A percentile compares a stretch with the other conserved stretches of the same genome.
These are phyloP conservation scores for Circaetus gallicus DNA, from an alignment of 2,113 vertebrate species.

Conservation along the genomic window DNA sequence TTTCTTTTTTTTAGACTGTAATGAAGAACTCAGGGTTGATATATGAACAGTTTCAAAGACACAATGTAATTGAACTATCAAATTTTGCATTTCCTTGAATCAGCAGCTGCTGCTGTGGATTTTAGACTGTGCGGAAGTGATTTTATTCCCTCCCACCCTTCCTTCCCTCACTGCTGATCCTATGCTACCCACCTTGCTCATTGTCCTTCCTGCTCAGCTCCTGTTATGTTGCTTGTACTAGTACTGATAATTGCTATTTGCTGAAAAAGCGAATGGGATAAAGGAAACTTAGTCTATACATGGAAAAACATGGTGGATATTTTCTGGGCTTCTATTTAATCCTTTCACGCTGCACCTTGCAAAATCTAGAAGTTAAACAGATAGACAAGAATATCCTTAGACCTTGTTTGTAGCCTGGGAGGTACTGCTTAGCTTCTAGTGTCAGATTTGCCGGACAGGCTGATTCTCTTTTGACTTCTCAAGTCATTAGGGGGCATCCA, in stretches of 20 bases:
- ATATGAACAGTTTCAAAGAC: background rate
- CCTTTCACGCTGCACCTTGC: background rate
- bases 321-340: background rate
- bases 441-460: background rate
- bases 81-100: constrained; percentile 10
- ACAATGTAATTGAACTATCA: background rate
- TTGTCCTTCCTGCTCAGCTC: constrained; percentile 78
- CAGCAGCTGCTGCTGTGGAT: constrained; percentile 11
- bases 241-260: background rate
- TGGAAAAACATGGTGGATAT: background rate
- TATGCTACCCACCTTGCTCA: constrained; percentile 67
- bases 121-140: background rate
- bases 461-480: background rate
- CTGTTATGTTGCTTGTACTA: constrained; percentile 49
- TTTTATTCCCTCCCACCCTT: background rate
- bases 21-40: background rate
- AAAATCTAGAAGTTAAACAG: background rate
- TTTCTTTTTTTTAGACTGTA: background rate
- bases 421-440: background rate
- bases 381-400: background rate
- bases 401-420: background rate
- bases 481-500: background rate
- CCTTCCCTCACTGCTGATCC: constrained; percentile 33
- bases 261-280: background rate
- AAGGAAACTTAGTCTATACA: background rate